A percentile compares a stretch with the other conserved stretches of the same genome.
These are phyloP conservation scores for Donacobius atricapilla DNA, from an alignment of 2,113 vertebrate genomes.

Conservation along the genomic window DNA sequence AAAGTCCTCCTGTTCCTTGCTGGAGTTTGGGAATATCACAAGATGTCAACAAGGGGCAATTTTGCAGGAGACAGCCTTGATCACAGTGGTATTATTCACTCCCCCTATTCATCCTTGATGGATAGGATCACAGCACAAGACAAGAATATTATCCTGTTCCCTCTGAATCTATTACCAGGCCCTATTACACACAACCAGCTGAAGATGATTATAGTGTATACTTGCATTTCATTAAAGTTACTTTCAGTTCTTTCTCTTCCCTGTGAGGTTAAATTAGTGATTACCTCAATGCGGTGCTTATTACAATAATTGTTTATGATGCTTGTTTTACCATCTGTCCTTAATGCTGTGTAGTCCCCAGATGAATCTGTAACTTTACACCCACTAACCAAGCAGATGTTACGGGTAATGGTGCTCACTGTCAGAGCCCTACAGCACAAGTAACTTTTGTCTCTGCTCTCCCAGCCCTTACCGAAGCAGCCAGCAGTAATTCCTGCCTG, in stretches of 20 bases:
- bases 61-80: background rate
- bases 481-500: background rate
- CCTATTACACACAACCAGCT: constrained; percentile 51
- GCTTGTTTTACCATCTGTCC: constrained; percentile 71
- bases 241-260: constrained; percentile 47
- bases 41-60: background rate
- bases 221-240: constrained; percentile 63
- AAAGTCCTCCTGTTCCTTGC: background rate
- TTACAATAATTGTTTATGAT: constrained; percentile 70
- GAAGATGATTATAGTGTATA: constrained; percentile 57
- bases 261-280: constrained; percentile 63
- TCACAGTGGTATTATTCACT: background rate
- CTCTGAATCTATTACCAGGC: constrained; percentile 38
- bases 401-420: background rate
- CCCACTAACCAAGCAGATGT: constrained; percentile 60
- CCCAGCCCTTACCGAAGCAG: background rate
- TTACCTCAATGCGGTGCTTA: constrained; percentile 52
- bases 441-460: background rate
- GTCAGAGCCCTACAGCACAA: background rate
- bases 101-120: constrained; percentile 14
- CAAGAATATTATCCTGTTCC: constrained; percentile 15
- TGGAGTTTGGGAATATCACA: background rate
- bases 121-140: constrained; percentile 29
- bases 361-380: constrained; percentile 62
- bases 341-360: constrained; percentile 50